A percentile compares a stretch with the other conserved stretches of the same genome.
Evolutionary conservation across 2,888 invertebrate species (phyloP).

Genomic region (Dryococelus australis): DNA sequence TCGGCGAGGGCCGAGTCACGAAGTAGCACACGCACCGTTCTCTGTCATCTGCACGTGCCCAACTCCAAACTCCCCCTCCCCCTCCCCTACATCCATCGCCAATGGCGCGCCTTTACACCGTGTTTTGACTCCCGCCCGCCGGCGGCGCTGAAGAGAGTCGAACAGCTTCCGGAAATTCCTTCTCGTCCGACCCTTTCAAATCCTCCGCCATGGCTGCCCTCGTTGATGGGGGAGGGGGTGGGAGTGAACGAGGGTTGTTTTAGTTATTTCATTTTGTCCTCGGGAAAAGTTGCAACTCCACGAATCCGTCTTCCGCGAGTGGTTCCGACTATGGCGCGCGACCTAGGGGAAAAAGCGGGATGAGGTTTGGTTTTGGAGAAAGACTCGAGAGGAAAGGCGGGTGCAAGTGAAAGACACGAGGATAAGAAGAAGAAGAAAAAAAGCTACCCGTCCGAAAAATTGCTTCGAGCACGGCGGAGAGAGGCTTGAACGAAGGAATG

Average conservation of each 20-base stretch:
- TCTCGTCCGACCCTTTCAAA: constrained; percentile 4
- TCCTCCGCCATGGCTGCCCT: background rate
- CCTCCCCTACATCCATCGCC: background rate
- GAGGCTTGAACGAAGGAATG: background rate
- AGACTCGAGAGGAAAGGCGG: background rate
- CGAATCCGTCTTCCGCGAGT: constrained; percentile 20
- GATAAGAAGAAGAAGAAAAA: background rate
- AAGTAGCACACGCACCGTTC: background rate
- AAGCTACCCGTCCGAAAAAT: constrained; percentile 25
- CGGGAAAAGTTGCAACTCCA: background rate
- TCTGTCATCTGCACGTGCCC: background rate
- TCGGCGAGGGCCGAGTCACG: background rate
- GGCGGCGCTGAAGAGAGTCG: background rate
- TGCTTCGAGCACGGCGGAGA: constrained; percentile 17
- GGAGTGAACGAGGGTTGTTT: background rate
- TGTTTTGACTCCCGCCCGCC: background rate
- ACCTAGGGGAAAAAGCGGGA: background rate
- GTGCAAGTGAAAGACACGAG: background rate
- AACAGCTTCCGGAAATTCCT: constrained; percentile 7
- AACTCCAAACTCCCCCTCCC: background rate
- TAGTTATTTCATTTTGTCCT: constrained; percentile 28
- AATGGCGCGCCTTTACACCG: background rate
- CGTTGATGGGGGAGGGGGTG: no score
- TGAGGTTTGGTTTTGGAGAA: background rate
- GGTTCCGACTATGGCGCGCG: background rate